Evolutionary conservation across 2,888 invertebrate species (phyloP), one percentile per base, ranked within the genome.

Genomic region (Alitta virens): DNA sequence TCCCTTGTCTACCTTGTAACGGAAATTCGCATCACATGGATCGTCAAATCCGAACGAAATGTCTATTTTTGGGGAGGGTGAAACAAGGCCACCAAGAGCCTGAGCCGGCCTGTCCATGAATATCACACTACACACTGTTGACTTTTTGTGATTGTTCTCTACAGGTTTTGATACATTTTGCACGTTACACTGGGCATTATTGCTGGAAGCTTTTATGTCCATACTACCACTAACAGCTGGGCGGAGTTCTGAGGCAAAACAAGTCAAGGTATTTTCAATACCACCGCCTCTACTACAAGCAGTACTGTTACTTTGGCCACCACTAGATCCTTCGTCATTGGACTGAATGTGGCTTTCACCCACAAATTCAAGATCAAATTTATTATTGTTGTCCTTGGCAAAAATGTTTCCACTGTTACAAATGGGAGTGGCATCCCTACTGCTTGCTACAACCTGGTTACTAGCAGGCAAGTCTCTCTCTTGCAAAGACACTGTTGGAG

Each of bases 31-130:
- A 33, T 33, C 33, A 33, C 33, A 33, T 7, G 33, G 33, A 7
- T 46, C 46, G 53, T 74, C 74, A 70, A 76, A 77, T 51, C 74
- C 75, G 64, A 77, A 77, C 14, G 75, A 74, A 58, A 76, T 75
- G 43, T 68, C 77, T 58, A 75, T 63, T 61, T 72, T 71, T 58
- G 67, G 56, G 42, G 72, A 33, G 33, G 33, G 33, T 7, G 33
- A 33, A 33, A 33, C 33, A 12, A 33, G 33, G 33, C 33, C 33
- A 12, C 12, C 67, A 16, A 67, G 62, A 50, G 71, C 70, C 59
- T 63, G 66, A 43, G 73, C 67, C 52, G 71, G 68, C 63, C 73
- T 74, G 65, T 76, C 76, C 63, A 75, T 68, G 67, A 77, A 76
- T 51, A 77, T 71, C 61, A 76, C 75, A 70, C 74, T 75, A 58